Base-by-base conservation (phyloP, 2,888 invertebrate species). In the Cryptus viduatorius region DNA sequence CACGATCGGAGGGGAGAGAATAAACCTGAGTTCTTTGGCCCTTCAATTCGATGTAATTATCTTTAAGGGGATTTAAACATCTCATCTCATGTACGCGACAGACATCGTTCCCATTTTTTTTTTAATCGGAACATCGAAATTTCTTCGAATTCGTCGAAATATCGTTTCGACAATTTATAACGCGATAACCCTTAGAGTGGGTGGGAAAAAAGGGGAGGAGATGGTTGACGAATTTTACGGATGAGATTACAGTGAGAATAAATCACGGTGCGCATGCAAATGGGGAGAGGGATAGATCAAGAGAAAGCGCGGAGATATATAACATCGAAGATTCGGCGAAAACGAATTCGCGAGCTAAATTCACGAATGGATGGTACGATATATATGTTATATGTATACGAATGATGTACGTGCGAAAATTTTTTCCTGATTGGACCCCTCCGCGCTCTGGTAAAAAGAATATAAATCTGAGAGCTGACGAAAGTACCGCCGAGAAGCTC, bases 381-480 rank as follows among this genome's bases (percentile, higher is more conserved):
- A 24, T 24, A 24, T 24, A 24, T 24, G 3, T 24, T 24, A 56
- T 56, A 19, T 4, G 56, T 19, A 10, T 56, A 56, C 56, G 56
- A 24, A 56, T 56, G 56, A 56, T 24, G 56, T 16, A 16, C 10
- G 50, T 16, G 31, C 44, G 19, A 42, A 72, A 73, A n/a, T 44
- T 73, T 73, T 24, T 8, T 46, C 72, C 29, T 73, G 59, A 73
- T 73, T 73, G 59, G 72, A 59, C 59, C 42, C 37, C 37, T 37
- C 29, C 46, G 46, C 37, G 46, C n/a, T 59, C 59, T n/a, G 72
- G 16, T 59, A 61, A 31, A 61, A 73, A 46, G 72, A 73, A 73
- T 73, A 73, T 59, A 44, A 73, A 73, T 73, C 61, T 12, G 59
- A 42, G 29, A 73, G 72, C 14, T 31, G 69, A 69, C 72, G 72